Percentiles rank a stretch among this genome's conserved stretches.
Conservation (phyloP, 2,113 vertebrate genomes). For the Corvus hawaiiensis region DNA sequence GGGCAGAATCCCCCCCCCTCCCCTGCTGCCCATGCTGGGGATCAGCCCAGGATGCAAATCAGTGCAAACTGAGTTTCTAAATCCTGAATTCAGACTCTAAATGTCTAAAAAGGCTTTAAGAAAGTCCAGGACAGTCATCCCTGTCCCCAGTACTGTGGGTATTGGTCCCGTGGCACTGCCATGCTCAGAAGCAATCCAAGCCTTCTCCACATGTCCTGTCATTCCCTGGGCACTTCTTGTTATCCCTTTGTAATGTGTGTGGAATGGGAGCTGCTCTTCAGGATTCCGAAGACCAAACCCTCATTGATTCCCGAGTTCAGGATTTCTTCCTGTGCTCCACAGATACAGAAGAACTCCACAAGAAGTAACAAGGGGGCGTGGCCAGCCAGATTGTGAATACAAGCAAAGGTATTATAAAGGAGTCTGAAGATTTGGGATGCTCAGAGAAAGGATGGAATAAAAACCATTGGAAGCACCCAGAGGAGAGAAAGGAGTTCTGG, state of each 20-base stretch:
- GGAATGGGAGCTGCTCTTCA: neutral
- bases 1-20: neutral
- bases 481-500: neutral
- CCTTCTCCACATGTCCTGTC: neutral
- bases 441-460: neutral
- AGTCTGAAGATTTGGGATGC: neutral
- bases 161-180: rapidly evolving
- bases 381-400: neutral
- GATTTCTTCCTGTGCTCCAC: neutral
- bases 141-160: neutral
- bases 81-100: neutral
- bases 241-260: neutral
- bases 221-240: neutral
- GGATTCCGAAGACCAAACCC: neutral
- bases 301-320: rapidly evolving
- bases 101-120: neutral
- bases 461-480: neutral
- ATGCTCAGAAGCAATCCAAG: neutral
- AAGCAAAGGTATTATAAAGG: neutral
- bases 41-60: neutral
- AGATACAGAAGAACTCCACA: neutral
- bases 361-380: neutral
- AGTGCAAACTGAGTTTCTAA: neutral
- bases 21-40: neutral
- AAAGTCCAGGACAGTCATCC: neutral